phyloP scores from a whole-genome alignment of 2,888 invertebrate species.

The Epinotia ramella region DNA sequence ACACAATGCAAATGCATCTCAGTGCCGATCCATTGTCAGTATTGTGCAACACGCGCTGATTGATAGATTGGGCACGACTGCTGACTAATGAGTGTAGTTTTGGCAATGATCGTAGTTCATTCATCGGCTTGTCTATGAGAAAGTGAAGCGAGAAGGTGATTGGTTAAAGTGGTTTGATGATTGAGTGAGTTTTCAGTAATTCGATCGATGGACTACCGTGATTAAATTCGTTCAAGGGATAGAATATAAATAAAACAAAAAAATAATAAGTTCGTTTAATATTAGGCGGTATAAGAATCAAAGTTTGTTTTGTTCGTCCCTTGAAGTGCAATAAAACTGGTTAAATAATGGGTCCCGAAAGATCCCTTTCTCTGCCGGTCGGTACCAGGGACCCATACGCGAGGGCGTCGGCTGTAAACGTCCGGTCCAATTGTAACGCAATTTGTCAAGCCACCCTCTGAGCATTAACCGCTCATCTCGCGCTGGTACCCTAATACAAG shows the following conservation, averaged over 20 bases:
- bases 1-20: slow-evolving; percentile 29
- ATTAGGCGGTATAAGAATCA: neutral
- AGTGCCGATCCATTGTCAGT: slow-evolving; percentile 12
- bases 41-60: slow-evolving; percentile 25
- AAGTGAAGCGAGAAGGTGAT: slow-evolving; percentile 9
- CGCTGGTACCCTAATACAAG: slow-evolving; percentile 40
- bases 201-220: neutral
- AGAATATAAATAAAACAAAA: neutral
- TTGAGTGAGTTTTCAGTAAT: slow-evolving; percentile 3
- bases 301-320: neutral
- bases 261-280: neutral
- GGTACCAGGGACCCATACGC: slow-evolving; percentile 35
- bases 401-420: slow-evolving; percentile 46
- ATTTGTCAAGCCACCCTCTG: slow-evolving; percentile 68
- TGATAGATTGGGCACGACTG: slow-evolving; percentile 36
- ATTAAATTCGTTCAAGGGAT: neutral
- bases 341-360: slow-evolving; percentile 28
- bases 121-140: slow-evolving; percentile 25
- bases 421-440: slow-evolving; percentile 63
- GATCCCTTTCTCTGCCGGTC: slow-evolving; percentile 1
- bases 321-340: slow-evolving; percentile 19
- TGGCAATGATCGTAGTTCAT: slow-evolving; percentile 31
- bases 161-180: slow-evolving; percentile 25
- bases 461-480: slow-evolving; percentile 45
- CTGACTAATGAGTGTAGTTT: slow-evolving; percentile 13